These are phyloP conservation scores for Phengaris arion DNA, from an alignment of 2,888 invertebrate genomes.

Conservation along the genomic window DNA sequence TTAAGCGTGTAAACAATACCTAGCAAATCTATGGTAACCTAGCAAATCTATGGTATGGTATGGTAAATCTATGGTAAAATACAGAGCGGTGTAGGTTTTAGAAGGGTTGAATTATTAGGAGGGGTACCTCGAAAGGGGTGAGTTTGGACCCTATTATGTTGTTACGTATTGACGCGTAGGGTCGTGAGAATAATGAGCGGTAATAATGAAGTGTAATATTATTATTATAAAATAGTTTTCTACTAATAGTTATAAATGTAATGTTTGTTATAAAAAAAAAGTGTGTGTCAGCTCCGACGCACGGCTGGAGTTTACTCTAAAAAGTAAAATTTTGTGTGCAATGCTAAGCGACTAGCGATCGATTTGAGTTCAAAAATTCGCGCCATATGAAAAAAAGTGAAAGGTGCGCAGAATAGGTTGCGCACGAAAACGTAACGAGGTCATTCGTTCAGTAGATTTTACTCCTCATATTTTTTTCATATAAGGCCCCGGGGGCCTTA, in stretches of 20 bases:
- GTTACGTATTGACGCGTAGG: not conserved
- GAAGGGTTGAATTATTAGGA: not conserved
- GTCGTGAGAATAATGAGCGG: not conserved
- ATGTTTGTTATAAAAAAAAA: not conserved
- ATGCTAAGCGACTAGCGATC: too few relatives aligned
- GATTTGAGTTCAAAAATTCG: too few relatives aligned
- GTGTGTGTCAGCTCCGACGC: too few relatives aligned
- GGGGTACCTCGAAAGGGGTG: not conserved
- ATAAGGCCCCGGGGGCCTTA: too few relatives aligned
- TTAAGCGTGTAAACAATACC: not conserved
- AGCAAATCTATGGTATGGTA: too few relatives aligned
- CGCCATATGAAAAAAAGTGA: too few relatives aligned
- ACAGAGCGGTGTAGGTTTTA: not conserved
- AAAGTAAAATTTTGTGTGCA: too few relatives aligned
- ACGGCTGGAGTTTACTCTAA: too few relatives aligned
- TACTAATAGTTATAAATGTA: not conserved
- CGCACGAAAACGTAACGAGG: too few relatives aligned
- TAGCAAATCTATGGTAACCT: not conserved
- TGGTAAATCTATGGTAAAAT: not conserved
- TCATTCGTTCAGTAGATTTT: too few relatives aligned
- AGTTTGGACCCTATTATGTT: conserved; percentile 19
- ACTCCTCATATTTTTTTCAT: too few relatives aligned
- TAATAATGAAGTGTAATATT: not conserved
- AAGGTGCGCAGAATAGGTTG: too few relatives aligned
- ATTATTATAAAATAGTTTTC: not conserved